phyloP scores from a whole-genome alignment of 1,140 invertebrate genomes.

The Fopius arisanus region DNA sequence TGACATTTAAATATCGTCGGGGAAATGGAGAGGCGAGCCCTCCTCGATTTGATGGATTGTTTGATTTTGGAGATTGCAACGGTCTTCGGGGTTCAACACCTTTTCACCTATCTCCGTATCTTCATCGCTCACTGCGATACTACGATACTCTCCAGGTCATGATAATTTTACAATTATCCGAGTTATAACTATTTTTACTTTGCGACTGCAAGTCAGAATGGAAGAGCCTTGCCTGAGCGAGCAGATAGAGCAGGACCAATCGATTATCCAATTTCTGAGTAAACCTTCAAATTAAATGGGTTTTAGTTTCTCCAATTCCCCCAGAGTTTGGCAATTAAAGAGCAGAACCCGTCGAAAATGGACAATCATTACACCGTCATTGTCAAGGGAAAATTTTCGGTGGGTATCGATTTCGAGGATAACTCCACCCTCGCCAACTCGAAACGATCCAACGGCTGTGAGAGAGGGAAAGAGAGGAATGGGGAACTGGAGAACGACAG shows the following conservation, averaged over 20 bases:
- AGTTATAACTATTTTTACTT: too few species aligned
- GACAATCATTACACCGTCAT: conserved; percentile 28
- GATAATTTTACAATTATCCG: too few species aligned
- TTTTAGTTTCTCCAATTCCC: neutral
- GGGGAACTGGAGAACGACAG: neutral
- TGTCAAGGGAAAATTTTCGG: conserved; percentile 27
- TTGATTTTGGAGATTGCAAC: conserved; percentile 50
- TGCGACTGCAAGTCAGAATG: too few species aligned
- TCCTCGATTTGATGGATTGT: conserved; percentile 40
- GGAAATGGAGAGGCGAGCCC: neutral
- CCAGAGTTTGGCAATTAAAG: conserved; percentile 18
- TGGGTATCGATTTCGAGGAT: conserved; percentile 31
- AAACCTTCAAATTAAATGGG: neutral
- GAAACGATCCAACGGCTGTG: neutral
- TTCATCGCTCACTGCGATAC: too few species aligned
- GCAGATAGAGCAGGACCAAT: too few species aligned
- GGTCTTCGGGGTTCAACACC: too few species aligned
- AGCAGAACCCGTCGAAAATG: conserved; percentile 20
- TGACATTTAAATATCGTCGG: conserved; percentile 63
- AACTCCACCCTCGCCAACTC: neutral
- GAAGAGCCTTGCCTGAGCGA: too few species aligned
- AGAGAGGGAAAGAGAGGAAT: neutral
- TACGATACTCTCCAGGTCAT: too few species aligned
- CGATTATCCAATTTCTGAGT: too few species aligned
- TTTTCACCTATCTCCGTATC: too few species aligned